Evolutionary conservation across 2,797 vertebrate genomes (phyloP), one percentile per base, ranked within the genome.

Genomic region (Apogon talboti): DNA sequence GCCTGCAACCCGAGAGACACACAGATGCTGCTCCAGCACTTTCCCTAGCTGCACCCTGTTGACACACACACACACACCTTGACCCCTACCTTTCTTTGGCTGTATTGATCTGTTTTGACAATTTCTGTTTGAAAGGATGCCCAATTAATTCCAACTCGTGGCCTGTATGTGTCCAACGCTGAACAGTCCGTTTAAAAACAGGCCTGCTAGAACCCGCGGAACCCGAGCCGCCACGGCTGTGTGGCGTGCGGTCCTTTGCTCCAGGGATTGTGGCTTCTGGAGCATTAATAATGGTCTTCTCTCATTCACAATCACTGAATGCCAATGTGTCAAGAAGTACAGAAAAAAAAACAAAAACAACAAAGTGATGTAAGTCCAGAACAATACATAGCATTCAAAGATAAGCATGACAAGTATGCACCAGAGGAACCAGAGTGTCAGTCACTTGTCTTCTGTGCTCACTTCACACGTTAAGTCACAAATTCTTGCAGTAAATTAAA

Each of bases 51-150:
- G 18, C 57, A 43, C 15, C 11, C 9, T 64, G 59, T 47, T 37
- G 0, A 40, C 61, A 49, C 63, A 41, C 54, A 49, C 63, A 41
- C 54, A 66, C 60, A 56, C 59, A 64, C 30, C 33, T 48, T 70
- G 67, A 85, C 71, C 81, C 46, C 42, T 30, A 49, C 48, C 58
- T 55, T 63, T 60, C 68, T 57, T 60, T 35, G 43, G 28, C 35
- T 14, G 47, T 74, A 89, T 89, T 71, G 83, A 87, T 89, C 82
- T 80, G 75, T 82, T 88, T 82, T 81, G 82, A 87, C 81, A 84
- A 65, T 7, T 38, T 84, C 57, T 15, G 3, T 75, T 84, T 71
- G 37, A 71, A 77, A 24, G 41, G 75, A 69, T 48, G 71, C 68
- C 73, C 74, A 76, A 79, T 85, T 87, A 85, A 77, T 79, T 24